Percentiles rank a stretch among this genome's conserved stretches.
These are phyloP conservation scores for Bruchidius siliquastri DNA, from an alignment of 2,888 invertebrate species.

Conservation along the genomic window DNA sequence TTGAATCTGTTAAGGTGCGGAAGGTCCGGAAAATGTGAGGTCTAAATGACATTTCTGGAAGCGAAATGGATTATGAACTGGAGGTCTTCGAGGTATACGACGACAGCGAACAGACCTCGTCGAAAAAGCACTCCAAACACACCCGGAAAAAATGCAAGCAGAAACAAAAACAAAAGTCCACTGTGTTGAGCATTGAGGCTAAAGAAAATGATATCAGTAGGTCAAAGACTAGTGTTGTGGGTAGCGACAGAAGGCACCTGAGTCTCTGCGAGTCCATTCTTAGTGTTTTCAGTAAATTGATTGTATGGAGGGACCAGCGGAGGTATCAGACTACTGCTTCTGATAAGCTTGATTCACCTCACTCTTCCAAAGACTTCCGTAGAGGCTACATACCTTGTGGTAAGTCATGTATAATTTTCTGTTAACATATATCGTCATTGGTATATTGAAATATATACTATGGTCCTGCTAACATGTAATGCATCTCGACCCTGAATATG, in stretches of 20 bases:
- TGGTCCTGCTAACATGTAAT: too few species aligned
- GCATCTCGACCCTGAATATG: too few species aligned
- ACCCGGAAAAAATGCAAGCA: conserved; percentile 47
- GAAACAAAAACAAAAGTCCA: conserved; percentile 39
- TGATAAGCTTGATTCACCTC: conserved; percentile 43
- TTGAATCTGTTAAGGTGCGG: background rate
- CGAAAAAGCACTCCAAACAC: conserved; percentile 42
- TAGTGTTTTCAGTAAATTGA: conserved; percentile 43
- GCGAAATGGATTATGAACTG: conserved; percentile 50
- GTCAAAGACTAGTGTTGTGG: conserved; percentile 41
- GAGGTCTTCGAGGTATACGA: conserved; percentile 50
- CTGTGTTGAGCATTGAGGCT: conserved; percentile 32
- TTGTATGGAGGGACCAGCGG: conserved; percentile 50
- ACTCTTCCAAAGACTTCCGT: conserved; percentile 42
- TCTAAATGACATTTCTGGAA: conserved; percentile 10
- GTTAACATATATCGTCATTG: too few species aligned
- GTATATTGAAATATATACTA: too few species aligned
- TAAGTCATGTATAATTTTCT: conserved; percentile 33
- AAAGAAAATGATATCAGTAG: conserved; percentile 39
- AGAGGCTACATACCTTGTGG: conserved; percentile 44
- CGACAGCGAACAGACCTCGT: conserved; percentile 40
- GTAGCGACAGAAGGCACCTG: conserved; percentile 44
- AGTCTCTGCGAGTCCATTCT: conserved; percentile 62
- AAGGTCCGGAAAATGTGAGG: background rate
- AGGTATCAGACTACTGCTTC: conserved; percentile 44